Base-by-base conservation (phyloP, 1,140 invertebrate genomes). In the Habropoda laboriosa region DNA sequence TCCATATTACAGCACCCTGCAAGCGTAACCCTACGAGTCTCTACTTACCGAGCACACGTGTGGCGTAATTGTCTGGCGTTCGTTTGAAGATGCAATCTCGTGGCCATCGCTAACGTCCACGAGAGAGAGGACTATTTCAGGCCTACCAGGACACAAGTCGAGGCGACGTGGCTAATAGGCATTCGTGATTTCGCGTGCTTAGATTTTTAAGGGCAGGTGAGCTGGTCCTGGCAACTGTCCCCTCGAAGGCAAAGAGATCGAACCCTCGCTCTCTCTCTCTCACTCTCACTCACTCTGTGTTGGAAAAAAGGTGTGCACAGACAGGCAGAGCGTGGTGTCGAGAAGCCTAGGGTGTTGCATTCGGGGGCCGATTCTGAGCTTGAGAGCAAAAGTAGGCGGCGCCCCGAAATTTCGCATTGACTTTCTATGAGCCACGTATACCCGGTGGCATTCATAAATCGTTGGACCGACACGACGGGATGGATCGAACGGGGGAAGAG, bases 181-280 rank as follows among this genome's bases (percentile, higher is more conserved):
- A 80, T 89, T 89, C 87, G 87, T 89, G 86, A 86, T 89, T 89
- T 89, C 87, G 87, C 78, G 87, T 83, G 87, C 85, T 89, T 89
- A 89, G 87, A 89, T 88, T 88, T 86, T 85, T 67, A 83, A 81
- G 81, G 87, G 86, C 88, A 89, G 88, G 88, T 89, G 88, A 87
- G 72, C 83, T n/a, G 32, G 35, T 47, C 38, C 55, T 67, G 47
- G 47, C 87, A 88, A 89, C 87, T 89, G 88, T 88, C 87, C 79
- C 88, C 87, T 89, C 77, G 81, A 60, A 88, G 88, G 88, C 88
- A 88, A 67, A 67, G 80, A 71, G 82, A 85, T 85, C 67, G 53
- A 76, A 63, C 63, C 55, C 49, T 27, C 47, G 24, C 42, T 57
- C 67, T 80, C 81, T 32, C 57, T 53, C 40, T 30, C 67, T 2